These are phyloP conservation scores for Prunella strophiata DNA, from an alignment of 2,797 vertebrate genomes.

Conservation along the genomic window DNA sequence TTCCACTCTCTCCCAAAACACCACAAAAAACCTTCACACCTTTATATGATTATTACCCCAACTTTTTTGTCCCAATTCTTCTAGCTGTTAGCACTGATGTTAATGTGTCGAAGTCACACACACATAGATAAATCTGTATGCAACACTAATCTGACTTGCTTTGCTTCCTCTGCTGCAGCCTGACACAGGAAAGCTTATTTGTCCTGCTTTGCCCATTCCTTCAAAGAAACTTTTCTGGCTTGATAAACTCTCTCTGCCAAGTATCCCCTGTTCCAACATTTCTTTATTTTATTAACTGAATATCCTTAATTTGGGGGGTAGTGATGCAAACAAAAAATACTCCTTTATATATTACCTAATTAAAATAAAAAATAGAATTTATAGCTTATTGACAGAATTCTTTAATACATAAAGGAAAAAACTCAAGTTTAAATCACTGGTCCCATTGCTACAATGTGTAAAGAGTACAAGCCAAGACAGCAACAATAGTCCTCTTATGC, in stretches of 20 bases:
- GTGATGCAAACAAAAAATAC: not conserved
- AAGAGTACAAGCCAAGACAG: not conserved
- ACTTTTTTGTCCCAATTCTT: not conserved
- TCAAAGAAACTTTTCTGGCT: not conserved
- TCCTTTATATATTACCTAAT: not conserved
- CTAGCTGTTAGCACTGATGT: not conserved
- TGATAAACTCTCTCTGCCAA: not conserved
- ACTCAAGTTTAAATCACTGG: not conserved
- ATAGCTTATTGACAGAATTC: not conserved
- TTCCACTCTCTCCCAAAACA: fast-evolving
- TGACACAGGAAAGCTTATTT: not conserved
- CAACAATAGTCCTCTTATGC: not conserved
- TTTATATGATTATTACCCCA: not conserved
- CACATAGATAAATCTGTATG: not conserved
- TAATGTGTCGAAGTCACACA: not conserved
- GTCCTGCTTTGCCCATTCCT: not conserved
- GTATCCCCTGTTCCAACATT: not conserved
- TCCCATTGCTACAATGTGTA: not conserved
- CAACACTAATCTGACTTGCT: not conserved
- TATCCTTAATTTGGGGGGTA: not conserved
- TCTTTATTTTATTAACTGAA: not conserved
- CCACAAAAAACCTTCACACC: not conserved
- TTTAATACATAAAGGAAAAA: not conserved
- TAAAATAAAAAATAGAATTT: not conserved
- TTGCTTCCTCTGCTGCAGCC: not conserved